phyloP scores from a whole-genome alignment of 2,888 invertebrate species.

The Tribolium freemani region DNA sequence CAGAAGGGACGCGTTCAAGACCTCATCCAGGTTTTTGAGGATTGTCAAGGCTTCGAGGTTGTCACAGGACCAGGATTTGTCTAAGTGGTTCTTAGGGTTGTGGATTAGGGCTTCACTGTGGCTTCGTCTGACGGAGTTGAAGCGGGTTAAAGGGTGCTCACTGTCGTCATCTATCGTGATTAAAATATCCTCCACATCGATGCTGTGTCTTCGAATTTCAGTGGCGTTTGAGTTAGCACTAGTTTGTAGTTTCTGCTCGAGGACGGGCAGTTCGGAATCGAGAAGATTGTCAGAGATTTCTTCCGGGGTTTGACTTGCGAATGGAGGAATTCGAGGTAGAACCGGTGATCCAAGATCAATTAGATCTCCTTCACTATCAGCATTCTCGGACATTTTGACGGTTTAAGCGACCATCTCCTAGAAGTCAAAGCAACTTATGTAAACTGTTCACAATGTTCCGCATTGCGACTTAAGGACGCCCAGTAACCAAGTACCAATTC shows the following conservation, averaged over 20 bases:
- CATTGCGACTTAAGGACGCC: background rate
- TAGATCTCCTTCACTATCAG: constrained; percentile 57
- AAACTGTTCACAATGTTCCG: background rate
- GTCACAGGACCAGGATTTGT: constrained; percentile 44
- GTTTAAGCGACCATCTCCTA: constrained; percentile 52
- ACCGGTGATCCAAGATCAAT: constrained; percentile 64
- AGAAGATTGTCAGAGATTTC: constrained; percentile 59
- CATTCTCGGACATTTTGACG: constrained; percentile 35
- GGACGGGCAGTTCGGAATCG: constrained; percentile 63
- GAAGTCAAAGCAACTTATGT: constrained; percentile 18
- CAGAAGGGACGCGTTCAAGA: constrained; percentile 67
- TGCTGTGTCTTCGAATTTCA: constrained; percentile 47
- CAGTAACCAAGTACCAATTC: background rate
- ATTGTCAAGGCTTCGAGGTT: constrained; percentile 69
- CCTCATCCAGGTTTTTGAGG: constrained; percentile 73
- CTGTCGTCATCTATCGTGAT: constrained; percentile 62
- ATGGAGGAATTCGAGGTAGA: constrained; percentile 52
- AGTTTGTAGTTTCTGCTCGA: constrained; percentile 63
- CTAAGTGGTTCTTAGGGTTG: constrained; percentile 11
- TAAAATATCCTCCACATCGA: constrained; percentile 65
- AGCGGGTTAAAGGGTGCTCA: constrained; percentile 39
- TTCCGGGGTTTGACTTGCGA: constrained; percentile 44
- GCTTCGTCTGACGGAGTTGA: constrained; percentile 35
- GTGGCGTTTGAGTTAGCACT: constrained; percentile 42
- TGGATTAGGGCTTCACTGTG: constrained; percentile 30